phyloP scores from a whole-genome alignment of 2,888 invertebrate genomes.

The Drosophila gaucha region DNA sequence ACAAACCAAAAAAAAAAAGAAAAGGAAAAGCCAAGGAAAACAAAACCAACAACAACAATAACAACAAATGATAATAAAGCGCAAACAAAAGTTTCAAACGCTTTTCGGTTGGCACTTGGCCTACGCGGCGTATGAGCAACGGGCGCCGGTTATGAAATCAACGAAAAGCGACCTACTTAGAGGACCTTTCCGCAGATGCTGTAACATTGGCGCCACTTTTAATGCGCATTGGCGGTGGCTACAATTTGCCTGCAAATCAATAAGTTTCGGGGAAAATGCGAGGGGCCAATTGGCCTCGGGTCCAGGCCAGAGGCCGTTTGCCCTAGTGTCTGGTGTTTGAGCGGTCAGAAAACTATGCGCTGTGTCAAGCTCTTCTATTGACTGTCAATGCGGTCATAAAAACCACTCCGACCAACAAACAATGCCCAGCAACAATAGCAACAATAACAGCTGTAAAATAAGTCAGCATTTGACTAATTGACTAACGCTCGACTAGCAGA shows the following conservation, averaged over 20 bases:
- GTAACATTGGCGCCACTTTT: constrained; percentile 72
- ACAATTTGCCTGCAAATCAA: constrained; percentile 80
- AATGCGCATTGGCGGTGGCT: constrained; percentile 51
- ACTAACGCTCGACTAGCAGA: background rate
- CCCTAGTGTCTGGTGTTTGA: constrained; percentile 5
- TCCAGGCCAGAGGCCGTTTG: background rate
- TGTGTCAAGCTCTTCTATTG: constrained; percentile 49
- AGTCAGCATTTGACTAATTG: background rate
- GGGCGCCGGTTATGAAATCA: constrained; percentile 60
- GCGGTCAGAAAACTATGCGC: constrained; percentile 55
- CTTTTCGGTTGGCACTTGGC: constrained; percentile 50
- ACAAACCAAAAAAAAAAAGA: constrained; percentile 31
- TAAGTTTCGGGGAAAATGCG: constrained; percentile 27
- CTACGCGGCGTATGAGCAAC: constrained; percentile 53
- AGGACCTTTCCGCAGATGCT: constrained; percentile 38
- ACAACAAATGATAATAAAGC: constrained; percentile 11
- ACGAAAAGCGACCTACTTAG: constrained; percentile 63
- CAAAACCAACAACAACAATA: constrained; percentile 22
- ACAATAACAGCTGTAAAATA: constrained; percentile 22
- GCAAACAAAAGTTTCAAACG: constrained; percentile 65
- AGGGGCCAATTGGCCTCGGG: background rate
- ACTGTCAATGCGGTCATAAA: constrained; percentile 70
- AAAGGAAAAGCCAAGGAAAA: constrained; percentile 9
- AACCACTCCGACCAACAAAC: constrained; percentile 67
- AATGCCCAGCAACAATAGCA: constrained; percentile 32